These are phyloP conservation scores for Strongylocentrotus purpuratus DNA, from an alignment of 35 echinoderm and acorn worm genomes.

Conservation along the genomic window DNA sequence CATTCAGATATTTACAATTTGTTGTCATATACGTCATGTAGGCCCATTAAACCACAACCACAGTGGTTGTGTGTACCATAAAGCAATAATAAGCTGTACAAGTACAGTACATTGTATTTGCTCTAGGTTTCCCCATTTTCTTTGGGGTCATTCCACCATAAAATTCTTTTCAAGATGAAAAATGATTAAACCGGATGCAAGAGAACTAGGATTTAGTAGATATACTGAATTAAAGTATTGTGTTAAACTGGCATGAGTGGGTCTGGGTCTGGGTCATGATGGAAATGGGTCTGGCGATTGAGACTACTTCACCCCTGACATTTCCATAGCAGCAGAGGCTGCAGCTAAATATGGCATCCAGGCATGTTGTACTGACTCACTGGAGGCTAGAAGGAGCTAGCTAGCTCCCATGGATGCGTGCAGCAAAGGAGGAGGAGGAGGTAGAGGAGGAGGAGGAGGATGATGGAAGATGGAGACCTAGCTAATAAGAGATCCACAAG, in stretches of 20 bases:
- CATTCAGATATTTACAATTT: too few species aligned
- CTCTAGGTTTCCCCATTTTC: too few species aligned
- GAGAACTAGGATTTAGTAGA: background rate
- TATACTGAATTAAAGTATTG: too few species aligned
- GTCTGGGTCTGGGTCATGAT: background rate
- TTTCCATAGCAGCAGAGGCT: slow-evolving; percentile 38
- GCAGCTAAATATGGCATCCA: slow-evolving; percentile 45
- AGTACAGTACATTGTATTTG: too few species aligned
- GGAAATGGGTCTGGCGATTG: background rate
- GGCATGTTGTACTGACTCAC: slow-evolving; percentile 17
- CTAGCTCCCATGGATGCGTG: background rate
- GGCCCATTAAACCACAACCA: too few species aligned
- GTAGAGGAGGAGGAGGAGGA: background rate
- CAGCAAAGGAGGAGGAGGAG: background rate
- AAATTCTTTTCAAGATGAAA: too few species aligned
- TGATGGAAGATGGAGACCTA: background rate
- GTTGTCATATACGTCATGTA: too few species aligned
- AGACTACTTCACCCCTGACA: slow-evolving; percentile 41
- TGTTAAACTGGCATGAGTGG: background rate
- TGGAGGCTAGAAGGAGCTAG: background rate
- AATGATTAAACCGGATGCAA: background rate
- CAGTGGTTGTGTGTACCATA: too few species aligned
- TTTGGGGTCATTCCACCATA: too few species aligned
- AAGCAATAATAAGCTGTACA: too few species aligned
- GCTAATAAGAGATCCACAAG: background rate